Conservation (phyloP, 2,113 vertebrate genomes). For the Hystrix brachyura region DNA sequence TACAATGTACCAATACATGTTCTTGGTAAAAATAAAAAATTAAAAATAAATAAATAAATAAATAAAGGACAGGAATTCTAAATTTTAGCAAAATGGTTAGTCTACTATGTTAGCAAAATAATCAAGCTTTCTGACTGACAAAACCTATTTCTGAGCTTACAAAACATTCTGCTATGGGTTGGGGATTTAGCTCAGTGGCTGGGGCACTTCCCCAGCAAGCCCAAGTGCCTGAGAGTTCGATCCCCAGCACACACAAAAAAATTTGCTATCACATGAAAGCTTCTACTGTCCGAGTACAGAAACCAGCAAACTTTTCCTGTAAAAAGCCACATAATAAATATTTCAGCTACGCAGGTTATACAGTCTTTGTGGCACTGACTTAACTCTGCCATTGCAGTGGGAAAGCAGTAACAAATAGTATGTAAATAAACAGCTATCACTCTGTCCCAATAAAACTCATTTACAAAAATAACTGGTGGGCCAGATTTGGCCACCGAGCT, state of each 20-base stretch:
- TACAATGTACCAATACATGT: too few species aligned
- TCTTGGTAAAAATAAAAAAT: too few species aligned
- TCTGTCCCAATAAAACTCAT: background rate
- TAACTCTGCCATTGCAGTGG: background rate
- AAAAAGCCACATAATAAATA: background rate
- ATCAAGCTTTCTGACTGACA: background rate
- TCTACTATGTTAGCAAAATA: background rate
- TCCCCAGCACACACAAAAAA: background rate
- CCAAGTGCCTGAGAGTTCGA: too few species aligned
- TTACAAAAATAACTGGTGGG: background rate
- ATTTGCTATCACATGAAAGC: background rate
- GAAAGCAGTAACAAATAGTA: background rate
- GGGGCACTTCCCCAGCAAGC: too few species aligned
- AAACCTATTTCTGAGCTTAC: slow-evolving; percentile 17
- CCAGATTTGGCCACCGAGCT: background rate
- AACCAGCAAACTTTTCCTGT: background rate
- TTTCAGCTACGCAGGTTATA: background rate
- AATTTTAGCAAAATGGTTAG: background rate
- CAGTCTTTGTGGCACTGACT: background rate
- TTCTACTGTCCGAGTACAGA: background rate
- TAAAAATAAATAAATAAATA: too few species aligned
- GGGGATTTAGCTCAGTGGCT: too few species aligned
- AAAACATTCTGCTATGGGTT: background rate
- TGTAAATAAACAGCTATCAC: background rate
- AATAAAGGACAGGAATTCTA: background rate